Percentiles rank a stretch among this genome's conserved stretches.
phyloP scores from a whole-genome alignment of 2,888 invertebrate genomes.

The Itoplectis maculator region DNA sequence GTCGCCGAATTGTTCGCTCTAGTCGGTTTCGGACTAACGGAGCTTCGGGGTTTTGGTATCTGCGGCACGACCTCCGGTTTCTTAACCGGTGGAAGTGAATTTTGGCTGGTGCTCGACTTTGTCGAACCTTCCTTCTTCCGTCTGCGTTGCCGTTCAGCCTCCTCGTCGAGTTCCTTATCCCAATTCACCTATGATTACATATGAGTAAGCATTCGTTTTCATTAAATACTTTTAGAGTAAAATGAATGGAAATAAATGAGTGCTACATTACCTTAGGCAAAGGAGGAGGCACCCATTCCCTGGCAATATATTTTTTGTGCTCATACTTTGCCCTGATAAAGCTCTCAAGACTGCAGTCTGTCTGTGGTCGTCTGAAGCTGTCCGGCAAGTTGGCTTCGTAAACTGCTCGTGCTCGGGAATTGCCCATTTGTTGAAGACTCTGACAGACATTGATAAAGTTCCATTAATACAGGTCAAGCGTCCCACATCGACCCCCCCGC shows the following conservation, averaged over 20 bases:
- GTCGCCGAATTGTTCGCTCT: constrained; percentile 84
- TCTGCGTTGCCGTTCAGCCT: constrained; percentile 92
- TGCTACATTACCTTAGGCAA: constrained; percentile 89
- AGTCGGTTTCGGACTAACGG: constrained; percentile 86
- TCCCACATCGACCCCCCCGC: neutral
- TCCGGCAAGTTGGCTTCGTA: constrained; percentile 99
- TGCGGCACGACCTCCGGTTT: constrained; percentile 85
- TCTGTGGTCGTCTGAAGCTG: constrained; percentile 97
- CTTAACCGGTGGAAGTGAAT: constrained; percentile 81
- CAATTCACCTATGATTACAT: constrained; percentile 85
- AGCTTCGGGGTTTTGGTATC: constrained; percentile 87
- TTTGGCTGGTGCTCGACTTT: constrained; percentile 85
- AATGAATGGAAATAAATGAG: neutral
- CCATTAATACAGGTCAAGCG: constrained; percentile 26
- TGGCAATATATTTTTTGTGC: constrained; percentile 99
- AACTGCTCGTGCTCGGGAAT: constrained; percentile 97
- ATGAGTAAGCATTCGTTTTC: neutral
- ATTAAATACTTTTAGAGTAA: constrained; percentile 15
- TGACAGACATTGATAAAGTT: constrained; percentile 75
- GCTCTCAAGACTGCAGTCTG: constrained; percentile 96
- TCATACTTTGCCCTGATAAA: constrained; percentile 99
- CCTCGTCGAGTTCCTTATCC: constrained; percentile 96
- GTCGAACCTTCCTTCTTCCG: constrained; percentile 91
- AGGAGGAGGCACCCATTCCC: constrained; percentile 97
- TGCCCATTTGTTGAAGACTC: constrained; percentile 98